Evolutionary conservation across 2,888 invertebrate genomes (phyloP), one percentile per base, ranked within the genome.

Genomic region (Microplitis manilae): DNA sequence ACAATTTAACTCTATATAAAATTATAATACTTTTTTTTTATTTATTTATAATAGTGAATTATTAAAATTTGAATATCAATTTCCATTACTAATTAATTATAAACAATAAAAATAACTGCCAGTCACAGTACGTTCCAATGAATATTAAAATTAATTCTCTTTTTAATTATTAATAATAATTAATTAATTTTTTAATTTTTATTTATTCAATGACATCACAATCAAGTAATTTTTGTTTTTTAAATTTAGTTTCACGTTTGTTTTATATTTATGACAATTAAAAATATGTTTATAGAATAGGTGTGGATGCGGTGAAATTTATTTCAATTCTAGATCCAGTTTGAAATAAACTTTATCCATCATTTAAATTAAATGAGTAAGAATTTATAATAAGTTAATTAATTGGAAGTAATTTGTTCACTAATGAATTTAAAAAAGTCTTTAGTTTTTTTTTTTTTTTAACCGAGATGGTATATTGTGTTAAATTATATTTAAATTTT

Each of bases 311-410:
- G 87, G 85, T 87, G 86, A 86, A 89, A 86, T 85, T 89, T 89
- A 88, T 90, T 90, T 89, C 89, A 88, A 89, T 85, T 86, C 82
- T 82, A 87, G 89, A 89, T 90, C 89, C 89, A 90, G 85, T 85
- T 89, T 89, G 89, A 89, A 90, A 90, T 89, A 88, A 87, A 85
- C 88, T 90, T 90, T 86, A 88, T 82, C 86, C 83, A 84, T 83
- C 84, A 84, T 84, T 62, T 77, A 72, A 76, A 80, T 81, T 76
- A 67, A 73, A 73, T 9, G 68, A 41, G 62, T 20, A 20, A 68
- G 6, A 69, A n/a, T 6, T 2, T 20, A 7, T 1, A 69, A 9
- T 50, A 4, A 50, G 13, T 20, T 7, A 50, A 40, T 15, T 41
- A 30, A 30, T 2, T 30, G 0, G 0, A 30, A 4, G 30, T 30